phyloP scores from a whole-genome alignment of 2,888 invertebrate genomes.

The Dione vanillae region DNA sequence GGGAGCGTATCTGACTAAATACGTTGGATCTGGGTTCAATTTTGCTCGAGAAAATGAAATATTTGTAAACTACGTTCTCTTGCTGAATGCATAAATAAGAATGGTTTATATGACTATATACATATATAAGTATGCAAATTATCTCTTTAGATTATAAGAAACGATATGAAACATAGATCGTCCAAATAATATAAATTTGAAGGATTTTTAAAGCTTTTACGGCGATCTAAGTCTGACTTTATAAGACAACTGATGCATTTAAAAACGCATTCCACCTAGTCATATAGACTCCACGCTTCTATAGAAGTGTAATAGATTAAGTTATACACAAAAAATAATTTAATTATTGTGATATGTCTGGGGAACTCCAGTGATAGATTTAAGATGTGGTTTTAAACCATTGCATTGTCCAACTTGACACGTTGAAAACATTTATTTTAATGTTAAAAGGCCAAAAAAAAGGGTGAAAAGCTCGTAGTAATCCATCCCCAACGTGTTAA shows the following conservation, averaged over 20 bases:
- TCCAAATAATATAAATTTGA: background rate
- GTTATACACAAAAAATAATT: conserved; percentile 48
- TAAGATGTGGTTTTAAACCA: conserved; percentile 64
- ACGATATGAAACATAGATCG: background rate
- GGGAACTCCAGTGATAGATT: conserved; percentile 55
- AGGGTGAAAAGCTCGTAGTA: background rate
- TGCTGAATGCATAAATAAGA: background rate
- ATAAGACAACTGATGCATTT: conserved; percentile 22
- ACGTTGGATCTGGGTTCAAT: too few species aligned
- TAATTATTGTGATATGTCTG: conserved; percentile 63
- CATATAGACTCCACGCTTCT: conserved; percentile 49
- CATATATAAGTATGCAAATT: background rate
- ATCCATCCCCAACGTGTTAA: background rate
- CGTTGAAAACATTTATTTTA: too few species aligned
- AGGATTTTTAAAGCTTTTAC: conserved; percentile 21
- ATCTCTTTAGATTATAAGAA: conserved; percentile 22
- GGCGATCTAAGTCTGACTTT: conserved; percentile 4
- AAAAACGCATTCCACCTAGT: conserved; percentile 53
- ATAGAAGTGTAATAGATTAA: conserved; percentile 44
- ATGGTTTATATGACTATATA: too few species aligned
- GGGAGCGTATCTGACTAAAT: background rate
- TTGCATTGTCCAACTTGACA: conserved; percentile 28
- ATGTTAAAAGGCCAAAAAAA: too few species aligned
- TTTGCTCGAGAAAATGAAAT: background rate
- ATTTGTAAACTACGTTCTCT: background rate